These are phyloP conservation scores for Pygoscelis antarcticus DNA, from an alignment of 2,113 vertebrate genomes.

Conservation along the genomic window DNA sequence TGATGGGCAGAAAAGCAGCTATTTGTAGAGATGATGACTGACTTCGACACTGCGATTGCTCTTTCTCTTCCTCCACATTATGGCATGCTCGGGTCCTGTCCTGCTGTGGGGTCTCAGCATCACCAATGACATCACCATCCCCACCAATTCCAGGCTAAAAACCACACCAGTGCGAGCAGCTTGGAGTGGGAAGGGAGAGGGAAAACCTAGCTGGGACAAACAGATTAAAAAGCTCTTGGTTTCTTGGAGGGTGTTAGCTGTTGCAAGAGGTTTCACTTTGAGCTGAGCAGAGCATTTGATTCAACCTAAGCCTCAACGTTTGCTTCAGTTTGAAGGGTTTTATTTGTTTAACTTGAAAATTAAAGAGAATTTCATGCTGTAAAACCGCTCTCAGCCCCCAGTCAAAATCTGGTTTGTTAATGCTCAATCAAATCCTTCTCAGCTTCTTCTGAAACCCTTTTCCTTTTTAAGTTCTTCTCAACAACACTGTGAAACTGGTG, in stretches of 20 bases:
- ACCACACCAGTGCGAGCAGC: not conserved
- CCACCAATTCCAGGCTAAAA: not conserved
- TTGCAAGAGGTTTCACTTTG: not conserved
- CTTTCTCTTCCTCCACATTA: not conserved
- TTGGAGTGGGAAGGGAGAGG: not conserved
- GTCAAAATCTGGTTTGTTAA: conserved; percentile 23
- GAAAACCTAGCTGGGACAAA: not conserved
- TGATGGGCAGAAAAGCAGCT: not conserved
- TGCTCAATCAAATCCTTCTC: conserved; percentile 15
- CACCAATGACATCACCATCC: not conserved
- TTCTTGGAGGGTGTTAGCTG: not conserved
- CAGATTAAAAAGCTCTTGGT: not conserved
- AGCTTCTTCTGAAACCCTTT: conserved; percentile 24
- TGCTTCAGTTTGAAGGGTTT: not conserved
- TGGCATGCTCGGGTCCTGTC: accelerated
- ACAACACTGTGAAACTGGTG: not conserved
- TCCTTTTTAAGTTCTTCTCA: conserved; percentile 1
- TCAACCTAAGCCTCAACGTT: not conserved
- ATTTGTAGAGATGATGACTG: accelerated
- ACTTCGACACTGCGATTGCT: not conserved
- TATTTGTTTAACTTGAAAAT: conserved; percentile 43
- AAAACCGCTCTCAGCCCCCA: not conserved
- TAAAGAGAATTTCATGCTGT: not conserved
- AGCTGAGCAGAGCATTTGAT: not conserved
- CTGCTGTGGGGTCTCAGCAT: not conserved